Percentiles rank a stretch among this genome's conserved stretches.
Evolutionary conservation across 2,797 vertebrate genomes (phyloP).

Genomic region (Peromyscus melanophrys): DNA sequence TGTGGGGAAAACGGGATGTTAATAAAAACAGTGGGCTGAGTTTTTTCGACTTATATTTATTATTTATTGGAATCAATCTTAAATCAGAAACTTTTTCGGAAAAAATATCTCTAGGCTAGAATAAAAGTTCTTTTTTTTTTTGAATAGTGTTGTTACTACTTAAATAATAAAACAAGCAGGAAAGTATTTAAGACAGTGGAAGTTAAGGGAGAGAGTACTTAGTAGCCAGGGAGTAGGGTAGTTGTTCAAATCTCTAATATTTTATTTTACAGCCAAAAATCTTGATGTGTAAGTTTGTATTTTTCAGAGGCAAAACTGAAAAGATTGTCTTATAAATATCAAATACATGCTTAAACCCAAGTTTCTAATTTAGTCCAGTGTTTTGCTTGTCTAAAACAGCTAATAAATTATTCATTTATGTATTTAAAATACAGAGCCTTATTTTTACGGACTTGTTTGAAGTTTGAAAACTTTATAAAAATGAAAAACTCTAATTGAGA

Average conservation of each 20-base stretch:
- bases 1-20: slow-evolving; percentile 64
- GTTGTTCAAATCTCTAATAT: slow-evolving; percentile 74
- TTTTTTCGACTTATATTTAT: slow-evolving; percentile 63
- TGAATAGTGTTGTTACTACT: slow-evolving; percentile 49
- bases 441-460: slow-evolving; percentile 88
- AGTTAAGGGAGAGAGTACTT: slow-evolving; percentile 21
- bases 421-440: slow-evolving; percentile 86
- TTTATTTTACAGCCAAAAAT: slow-evolving; percentile 85
- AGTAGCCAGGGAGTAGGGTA: neutral
- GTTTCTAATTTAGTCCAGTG: slow-evolving; percentile 96
- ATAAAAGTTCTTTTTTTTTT: slow-evolving; percentile 37
- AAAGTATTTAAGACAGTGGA: slow-evolving; percentile 39
- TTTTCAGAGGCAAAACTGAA: slow-evolving; percentile 86
- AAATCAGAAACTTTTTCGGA: slow-evolving; percentile 69
- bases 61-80: slow-evolving; percentile 83
- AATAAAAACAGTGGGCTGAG: slow-evolving; percentile 55
- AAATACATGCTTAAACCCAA: slow-evolving; percentile 92
- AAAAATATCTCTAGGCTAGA: slow-evolving; percentile 54
- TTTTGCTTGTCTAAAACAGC: slow-evolving; percentile 89
- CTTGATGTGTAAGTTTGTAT: slow-evolving; percentile 82
- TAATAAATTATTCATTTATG: slow-evolving; percentile 87
- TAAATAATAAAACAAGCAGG: slow-evolving; percentile 55
- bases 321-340: slow-evolving; percentile 92
- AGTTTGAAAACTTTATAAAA: slow-evolving; percentile 85
- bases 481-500: slow-evolving; percentile 79